phyloP scores from a whole-genome alignment of 2,888 invertebrate species.

The Cantharis flavilabris region DNA sequence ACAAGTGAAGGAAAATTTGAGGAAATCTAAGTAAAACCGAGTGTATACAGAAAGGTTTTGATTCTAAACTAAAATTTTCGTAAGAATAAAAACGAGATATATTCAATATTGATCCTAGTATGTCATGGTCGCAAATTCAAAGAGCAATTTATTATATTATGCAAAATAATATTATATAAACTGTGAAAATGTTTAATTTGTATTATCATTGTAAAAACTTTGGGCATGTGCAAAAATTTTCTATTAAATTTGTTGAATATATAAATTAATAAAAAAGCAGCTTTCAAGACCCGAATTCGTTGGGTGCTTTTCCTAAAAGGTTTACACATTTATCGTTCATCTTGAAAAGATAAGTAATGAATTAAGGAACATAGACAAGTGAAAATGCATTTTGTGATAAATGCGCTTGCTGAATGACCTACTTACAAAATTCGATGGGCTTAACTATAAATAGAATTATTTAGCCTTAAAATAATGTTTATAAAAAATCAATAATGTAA shows the following conservation, averaged over 20 bases:
- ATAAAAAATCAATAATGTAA: neutral
- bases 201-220: neutral
- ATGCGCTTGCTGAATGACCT: slow-evolving; percentile 9
- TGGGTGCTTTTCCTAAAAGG: neutral
- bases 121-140: neutral
- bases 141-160: neutral
- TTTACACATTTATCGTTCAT: neutral
- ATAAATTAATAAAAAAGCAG: neutral
- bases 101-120: no score
- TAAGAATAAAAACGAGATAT: no score
- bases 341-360: neutral
- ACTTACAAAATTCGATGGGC: slow-evolving; percentile 7
- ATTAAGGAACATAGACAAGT: slow-evolving; percentile 8
- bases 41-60: no score
- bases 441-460: neutral
- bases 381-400: slow-evolving; percentile 14
- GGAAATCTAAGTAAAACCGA: no score
- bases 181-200: neutral
- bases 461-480: neutral
- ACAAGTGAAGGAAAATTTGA: no score
- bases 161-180: neutral
- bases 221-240: neutral
- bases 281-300: neutral
- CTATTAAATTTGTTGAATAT: neutral
- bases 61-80: no score